Evolutionary conservation across 2,888 invertebrate species (phyloP).

Genomic region (Cheilosia pagana): DNA sequence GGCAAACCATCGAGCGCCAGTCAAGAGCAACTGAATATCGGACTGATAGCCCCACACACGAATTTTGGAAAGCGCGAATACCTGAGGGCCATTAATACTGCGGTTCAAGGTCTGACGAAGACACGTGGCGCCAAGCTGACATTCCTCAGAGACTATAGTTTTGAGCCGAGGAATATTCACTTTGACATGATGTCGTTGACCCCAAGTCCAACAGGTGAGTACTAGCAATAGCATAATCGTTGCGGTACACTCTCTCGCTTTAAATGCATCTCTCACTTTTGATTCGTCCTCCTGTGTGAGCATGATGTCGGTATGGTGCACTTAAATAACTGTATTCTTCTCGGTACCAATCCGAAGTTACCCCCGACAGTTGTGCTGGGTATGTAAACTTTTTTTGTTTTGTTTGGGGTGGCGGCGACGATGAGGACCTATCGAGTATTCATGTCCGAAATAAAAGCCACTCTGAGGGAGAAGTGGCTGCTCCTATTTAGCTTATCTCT

Average conservation of each 20-base stretch:
- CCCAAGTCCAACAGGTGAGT: slow-evolving; percentile 90
- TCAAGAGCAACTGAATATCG: slow-evolving; percentile 83
- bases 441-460: slow-evolving; percentile 34
- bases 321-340: slow-evolving; percentile 1
- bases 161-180: slow-evolving; percentile 87
- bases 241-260: slow-evolving; percentile 3
- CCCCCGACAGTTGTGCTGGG: background rate
- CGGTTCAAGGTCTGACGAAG: slow-evolving; percentile 86
- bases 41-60: slow-evolving; percentile 83
- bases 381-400: background rate
- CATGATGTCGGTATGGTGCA: slow-evolving; percentile 2
- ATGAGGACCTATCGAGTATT: slow-evolving; percentile 32
- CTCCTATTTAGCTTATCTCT: background rate
- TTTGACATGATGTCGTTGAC: slow-evolving; percentile 88
- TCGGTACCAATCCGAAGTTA: background rate
- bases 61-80: slow-evolving; percentile 87
- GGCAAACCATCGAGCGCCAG: slow-evolving; percentile 79
- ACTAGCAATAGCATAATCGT: background rate
- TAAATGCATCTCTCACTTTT: slow-evolving; percentile 31
- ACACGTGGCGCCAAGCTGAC: slow-evolving; percentile 85
- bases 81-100: slow-evolving; percentile 87
- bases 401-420: background rate
- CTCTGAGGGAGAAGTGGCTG: background rate
- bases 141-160: slow-evolving; percentile 87
- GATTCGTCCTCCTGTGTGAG: slow-evolving; percentile 2